Evolutionary conservation across 2,888 invertebrate species (phyloP), one percentile per base, ranked within the genome.

Genomic region (Phyllotreta striolata): DNA sequence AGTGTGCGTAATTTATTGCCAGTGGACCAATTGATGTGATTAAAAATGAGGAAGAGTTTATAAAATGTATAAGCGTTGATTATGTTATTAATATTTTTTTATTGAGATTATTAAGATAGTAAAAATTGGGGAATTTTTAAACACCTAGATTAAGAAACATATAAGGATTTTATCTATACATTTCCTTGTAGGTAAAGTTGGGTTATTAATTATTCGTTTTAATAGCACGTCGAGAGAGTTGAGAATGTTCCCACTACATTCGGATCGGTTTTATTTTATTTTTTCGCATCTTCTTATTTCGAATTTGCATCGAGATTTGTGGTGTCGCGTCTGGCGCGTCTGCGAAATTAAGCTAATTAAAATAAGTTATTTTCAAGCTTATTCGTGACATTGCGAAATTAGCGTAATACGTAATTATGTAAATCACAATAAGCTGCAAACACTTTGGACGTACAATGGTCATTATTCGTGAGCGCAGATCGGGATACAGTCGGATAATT

Each of bases 301-400:
- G 55, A 47, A 54, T 46, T 41, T 51, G 47, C 46, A 54, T 63
- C 63, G 49, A 63, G 63, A 65, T 65, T 62, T 62, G 61, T 65
- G 52, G 62, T 24, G 52, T 44, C 34, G 47, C 60, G 60, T 55
- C 56, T 66, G 66, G 66, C 66, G 63, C 56, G 66, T 55, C 41
- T 55, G 47, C 60, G 49, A 60, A 66, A 66, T 66, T 66, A 60
- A 62, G 54, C 66, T 66, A 66, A 66, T 66, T 66, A 66, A 66
- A 66, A 66, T 63, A 60, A 52, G 61, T 66, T 66, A 63, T 63
- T 63, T 57, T 52, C 55, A 61, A 63, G 63, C 66, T 46, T 54
- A 66, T 64, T 67, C 63, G 52, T 57, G 67, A 67, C 67, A 64
- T 67, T 67, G 64, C 62, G 64, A 67, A 65, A 67, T 67, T 67